phyloP scores from a whole-genome alignment of 2,888 invertebrate species.

The Drosophila aldrichi region DNA sequence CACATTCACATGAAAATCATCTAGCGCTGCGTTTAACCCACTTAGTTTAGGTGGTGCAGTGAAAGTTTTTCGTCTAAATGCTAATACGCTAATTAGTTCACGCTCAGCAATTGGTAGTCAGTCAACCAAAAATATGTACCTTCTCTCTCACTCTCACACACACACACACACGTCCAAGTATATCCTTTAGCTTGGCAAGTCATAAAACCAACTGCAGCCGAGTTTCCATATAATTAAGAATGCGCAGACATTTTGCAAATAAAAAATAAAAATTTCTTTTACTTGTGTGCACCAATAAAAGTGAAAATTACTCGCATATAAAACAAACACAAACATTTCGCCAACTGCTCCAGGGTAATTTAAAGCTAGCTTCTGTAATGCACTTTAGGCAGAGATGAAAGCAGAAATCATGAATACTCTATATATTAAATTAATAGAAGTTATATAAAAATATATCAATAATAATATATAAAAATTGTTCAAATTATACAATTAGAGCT shows the following conservation, averaged over 20 bases:
- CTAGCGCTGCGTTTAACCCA: constrained; percentile 52
- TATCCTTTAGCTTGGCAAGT: constrained; percentile 18
- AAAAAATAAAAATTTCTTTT: constrained; percentile 36
- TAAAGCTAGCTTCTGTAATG: constrained; percentile 16
- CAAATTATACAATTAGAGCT: background rate
- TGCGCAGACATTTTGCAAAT: constrained; percentile 63
- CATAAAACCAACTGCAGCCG: constrained; percentile 34
- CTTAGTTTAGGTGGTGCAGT: constrained; percentile 32
- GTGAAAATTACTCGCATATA: constrained; percentile 57
- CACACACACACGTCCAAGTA: background rate
- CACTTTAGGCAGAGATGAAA: constrained; percentile 1
- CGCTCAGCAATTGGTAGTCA: constrained; percentile 39
- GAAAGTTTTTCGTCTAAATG: constrained; percentile 58
- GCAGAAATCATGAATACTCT: constrained; percentile 7
- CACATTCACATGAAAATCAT: constrained; percentile 16
- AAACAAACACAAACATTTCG: constrained; percentile 35
- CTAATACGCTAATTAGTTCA: constrained; percentile 73
- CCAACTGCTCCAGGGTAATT: constrained; percentile 18
- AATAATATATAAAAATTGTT: background rate
- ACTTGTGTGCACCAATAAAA: constrained; percentile 59
- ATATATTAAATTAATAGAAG: background rate
- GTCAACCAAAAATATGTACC: constrained; percentile 11
- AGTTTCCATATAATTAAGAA: constrained; percentile 63
- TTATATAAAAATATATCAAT: background rate
- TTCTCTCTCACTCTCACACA: background rate